These are phyloP conservation scores for Sebastes variabilis DNA, from an alignment of 2,797 vertebrate genomes.

Conservation along the genomic window DNA sequence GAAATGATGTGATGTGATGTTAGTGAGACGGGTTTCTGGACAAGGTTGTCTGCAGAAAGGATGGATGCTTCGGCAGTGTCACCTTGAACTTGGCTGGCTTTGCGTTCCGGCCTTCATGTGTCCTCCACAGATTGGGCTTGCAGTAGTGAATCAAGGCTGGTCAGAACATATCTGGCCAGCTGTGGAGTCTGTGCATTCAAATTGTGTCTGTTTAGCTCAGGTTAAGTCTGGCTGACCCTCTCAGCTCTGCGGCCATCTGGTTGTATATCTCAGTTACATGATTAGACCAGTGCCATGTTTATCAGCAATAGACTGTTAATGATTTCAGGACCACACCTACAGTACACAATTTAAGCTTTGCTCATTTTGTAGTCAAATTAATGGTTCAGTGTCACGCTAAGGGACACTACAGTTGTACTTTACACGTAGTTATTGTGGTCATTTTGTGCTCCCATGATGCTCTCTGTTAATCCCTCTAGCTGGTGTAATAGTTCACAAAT, in stretches of 20 bases:
- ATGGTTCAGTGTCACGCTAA: too few relatives aligned
- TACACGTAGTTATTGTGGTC: neutral
- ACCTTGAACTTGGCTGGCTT: constrained; percentile 22
- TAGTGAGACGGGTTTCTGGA: neutral
- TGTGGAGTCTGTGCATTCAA: neutral
- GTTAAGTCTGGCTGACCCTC: neutral
- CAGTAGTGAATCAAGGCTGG: neutral
- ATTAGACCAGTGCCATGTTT: neutral
- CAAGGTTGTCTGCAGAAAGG: constrained; percentile 12
- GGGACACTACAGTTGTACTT: neutral
- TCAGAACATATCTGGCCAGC: neutral
- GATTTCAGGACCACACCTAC: neutral
- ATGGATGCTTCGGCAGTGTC: neutral
- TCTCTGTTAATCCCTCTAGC: neutral
- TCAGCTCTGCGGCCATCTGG: neutral
- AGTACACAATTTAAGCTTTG: too few relatives aligned
- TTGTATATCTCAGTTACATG: neutral
- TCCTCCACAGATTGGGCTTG: neutral
- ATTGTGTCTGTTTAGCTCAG: neutral
- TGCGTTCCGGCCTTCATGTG: constrained; percentile 4
- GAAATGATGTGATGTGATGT: neutral
- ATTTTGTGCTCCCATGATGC: neutral
- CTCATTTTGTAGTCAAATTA: neutral
- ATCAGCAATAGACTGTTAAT: neutral
- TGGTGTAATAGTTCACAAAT: neutral